Evolutionary conservation across 2,888 invertebrate genomes (phyloP), one percentile per base, ranked within the genome.

Genomic region (Bugula neritina): DNA sequence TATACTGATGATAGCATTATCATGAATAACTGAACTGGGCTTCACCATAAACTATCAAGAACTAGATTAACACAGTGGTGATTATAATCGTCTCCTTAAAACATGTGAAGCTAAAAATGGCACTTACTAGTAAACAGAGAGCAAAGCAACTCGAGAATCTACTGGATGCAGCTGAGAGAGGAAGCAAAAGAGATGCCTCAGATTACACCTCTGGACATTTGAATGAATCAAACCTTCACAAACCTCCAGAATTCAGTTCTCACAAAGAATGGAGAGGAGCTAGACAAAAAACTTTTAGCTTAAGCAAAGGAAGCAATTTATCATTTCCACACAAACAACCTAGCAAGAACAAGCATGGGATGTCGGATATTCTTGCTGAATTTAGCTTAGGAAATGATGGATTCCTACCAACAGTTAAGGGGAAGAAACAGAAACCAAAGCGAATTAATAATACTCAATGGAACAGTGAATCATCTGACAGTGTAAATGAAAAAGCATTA

Each of bases 161-260:
- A 10, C 76, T 83, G 2, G 79, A 82, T 73, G 76, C 77, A 75
- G 76, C 79, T 0, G 78, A 80, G 54, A 75, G 71, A 17, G 78
- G 79, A 54, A 81, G 81, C 69, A 79, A 80, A 72, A 75, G 78
- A 58, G 81, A 83, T 72, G 79, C 81, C 27, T 73, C 77, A 72
- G 78, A 78, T 58, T 82, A 75, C 73, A 78, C 80, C 29, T 77
- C 77, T 55, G 83, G 83, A 31, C 81, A 82, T 73, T 75, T 83
- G 29, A 83, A 83, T 76, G 81, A 81, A 71, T 76, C 77, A 21
- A 76, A 79, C 35, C 75, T 82, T 2, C 75, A 73, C 35, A 76
- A 77, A 73, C 74, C 75, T 63, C 71, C 73, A 25, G 73, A 76
- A 54, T 72, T 73, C 34, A 54, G 76, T 31, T 72, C 72, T 1